Evolutionary conservation across 2,797 vertebrate species (phyloP).

Genomic region (Tangara arthus): DNA sequence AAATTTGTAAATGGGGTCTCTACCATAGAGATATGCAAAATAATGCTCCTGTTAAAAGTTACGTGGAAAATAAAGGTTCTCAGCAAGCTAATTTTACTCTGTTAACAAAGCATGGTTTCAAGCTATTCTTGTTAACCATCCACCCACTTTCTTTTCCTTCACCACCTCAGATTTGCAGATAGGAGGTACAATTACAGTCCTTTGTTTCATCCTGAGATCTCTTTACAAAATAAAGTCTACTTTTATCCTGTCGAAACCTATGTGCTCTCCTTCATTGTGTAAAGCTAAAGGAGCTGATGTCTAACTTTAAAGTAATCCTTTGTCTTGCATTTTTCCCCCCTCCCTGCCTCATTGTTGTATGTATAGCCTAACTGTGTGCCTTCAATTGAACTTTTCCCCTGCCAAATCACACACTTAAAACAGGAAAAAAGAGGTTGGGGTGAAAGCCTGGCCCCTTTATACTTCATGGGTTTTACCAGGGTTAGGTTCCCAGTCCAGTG

Average conservation of each 20-base stretch:
- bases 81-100: slow-evolving; percentile 74
- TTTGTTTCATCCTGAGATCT: slow-evolving; percentile 72
- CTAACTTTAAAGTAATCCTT: slow-evolving; percentile 57
- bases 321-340: slow-evolving; percentile 6
- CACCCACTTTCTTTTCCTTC: slow-evolving; percentile 68
- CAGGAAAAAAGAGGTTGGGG: neutral
- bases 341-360: slow-evolving; percentile 34
- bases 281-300: slow-evolving; percentile 34
- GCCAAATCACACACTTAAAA: slow-evolving; percentile 35
- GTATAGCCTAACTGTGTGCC: slow-evolving; percentile 16
- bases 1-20: slow-evolving; percentile 64
- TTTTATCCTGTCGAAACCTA: slow-evolving; percentile 67
- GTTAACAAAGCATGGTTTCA: slow-evolving; percentile 69
- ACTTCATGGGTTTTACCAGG: neutral
- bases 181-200: slow-evolving; percentile 58
- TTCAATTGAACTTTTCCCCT: slow-evolving; percentile 44
- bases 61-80: slow-evolving; percentile 65
- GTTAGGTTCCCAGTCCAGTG: neutral
- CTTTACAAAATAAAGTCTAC: slow-evolving; percentile 60
- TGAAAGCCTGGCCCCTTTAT: slow-evolving; percentile 6
- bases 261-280: slow-evolving; percentile 62
- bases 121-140: slow-evolving; percentile 63
- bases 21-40: slow-evolving; percentile 50
- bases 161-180: slow-evolving; percentile 71
- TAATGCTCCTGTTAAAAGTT: slow-evolving; percentile 60